phyloP scores from a whole-genome alignment of 2,888 invertebrate genomes.

The Drosophila kuntzei region DNA sequence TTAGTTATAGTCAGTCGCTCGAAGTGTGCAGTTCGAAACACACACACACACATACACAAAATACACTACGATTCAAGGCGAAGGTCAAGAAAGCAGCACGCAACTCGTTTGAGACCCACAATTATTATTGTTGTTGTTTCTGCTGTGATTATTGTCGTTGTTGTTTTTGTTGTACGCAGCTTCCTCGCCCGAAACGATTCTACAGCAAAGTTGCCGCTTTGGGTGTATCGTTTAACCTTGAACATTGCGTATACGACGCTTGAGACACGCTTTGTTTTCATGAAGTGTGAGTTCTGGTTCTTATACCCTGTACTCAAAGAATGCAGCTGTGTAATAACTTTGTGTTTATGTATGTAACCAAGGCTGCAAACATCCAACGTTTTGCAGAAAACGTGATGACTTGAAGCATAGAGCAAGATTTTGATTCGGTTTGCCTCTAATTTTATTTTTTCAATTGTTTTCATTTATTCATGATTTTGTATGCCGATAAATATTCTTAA shows the following conservation, averaged over 20 bases:
- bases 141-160: not conserved
- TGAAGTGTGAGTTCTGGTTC: constrained; percentile 18
- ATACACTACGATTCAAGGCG: constrained; percentile 68
- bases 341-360: not conserved
- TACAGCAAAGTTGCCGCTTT: constrained; percentile 36
- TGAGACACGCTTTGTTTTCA: constrained; percentile 37
- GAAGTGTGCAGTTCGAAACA: constrained; percentile 34
- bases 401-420: no score
- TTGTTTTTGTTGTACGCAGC: constrained; percentile 47
- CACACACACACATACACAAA: constrained; percentile 14
- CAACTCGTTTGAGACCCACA: constrained; percentile 55
- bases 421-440: no score
- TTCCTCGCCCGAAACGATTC: constrained; percentile 56
- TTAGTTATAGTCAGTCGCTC: constrained; percentile 19
- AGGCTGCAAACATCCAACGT: no score
- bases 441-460: no score
- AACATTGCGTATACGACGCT: constrained; percentile 57
- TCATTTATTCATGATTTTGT: no score
- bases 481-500: no score
- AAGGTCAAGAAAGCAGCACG: constrained; percentile 67
- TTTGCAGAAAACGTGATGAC: no score
- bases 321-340: not conserved
- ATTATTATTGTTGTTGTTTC: constrained; percentile 10
- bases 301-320: constrained; percentile 2
- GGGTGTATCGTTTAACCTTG: constrained; percentile 64